Evolutionary conservation across 2,113 vertebrate species (phyloP), one percentile per base, ranked within the genome.

Genomic region (Corydoras sp.): DNA sequence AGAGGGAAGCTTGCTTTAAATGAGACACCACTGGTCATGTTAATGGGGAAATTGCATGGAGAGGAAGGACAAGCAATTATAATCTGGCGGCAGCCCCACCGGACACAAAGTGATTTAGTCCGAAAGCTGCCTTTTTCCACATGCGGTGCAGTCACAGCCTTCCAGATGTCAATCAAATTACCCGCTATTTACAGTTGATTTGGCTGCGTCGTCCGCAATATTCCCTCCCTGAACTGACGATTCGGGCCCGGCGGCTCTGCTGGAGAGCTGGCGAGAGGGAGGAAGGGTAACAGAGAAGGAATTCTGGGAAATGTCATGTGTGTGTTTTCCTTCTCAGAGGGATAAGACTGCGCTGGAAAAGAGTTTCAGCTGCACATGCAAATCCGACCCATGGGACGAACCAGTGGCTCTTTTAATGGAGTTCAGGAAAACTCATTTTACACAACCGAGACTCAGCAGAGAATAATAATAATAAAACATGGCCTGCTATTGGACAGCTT

Each of bases 161-260:
- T 94, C 93, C 96, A 96, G 94, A 95, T 97, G 96, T 97, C 97
- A 98, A 98, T 99, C 97, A 98, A 97, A 99, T 99, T 97, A 97
- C 92, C 83, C 87, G 88, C 95, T 93, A 97, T 97, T 98, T 98
- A 93, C 93, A 92, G 93, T 95, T 96, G 94, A 98, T 99, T 97
- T 97, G 94, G 92, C 91, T 88, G 89, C 95, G 96, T 98, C 97
- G 94, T 93, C 95, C 86, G 92, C 94, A 98, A 99, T 99, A 96
- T 96, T 93, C 92, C 90, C 92, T 89, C 83, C 75, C 91, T 89
- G 91, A 90, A 91, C 90, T 99, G 94, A 98, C 91, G 94, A 89
- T 91, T 91, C 90, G 54, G 70, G 92, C 88, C 90, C 62, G 18
- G 18, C 5, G 10, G 91, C 87, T 90, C 79, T 89, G 91, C 89